phyloP scores from a whole-genome alignment of 1,140 invertebrate species.

The Heliconius hermathena region DNA sequence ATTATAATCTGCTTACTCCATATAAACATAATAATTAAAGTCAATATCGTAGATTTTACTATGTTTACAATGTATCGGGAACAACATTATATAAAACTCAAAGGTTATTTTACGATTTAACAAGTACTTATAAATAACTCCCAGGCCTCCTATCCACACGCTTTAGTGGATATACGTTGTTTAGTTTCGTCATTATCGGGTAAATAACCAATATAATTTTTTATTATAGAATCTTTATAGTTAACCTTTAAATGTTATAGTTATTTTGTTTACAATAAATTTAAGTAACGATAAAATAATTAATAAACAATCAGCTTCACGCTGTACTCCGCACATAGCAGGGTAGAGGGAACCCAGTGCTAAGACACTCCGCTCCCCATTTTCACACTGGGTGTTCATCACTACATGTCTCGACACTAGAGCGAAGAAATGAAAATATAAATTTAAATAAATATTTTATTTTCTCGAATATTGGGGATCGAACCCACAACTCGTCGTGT shows the following conservation, averaged over 20 bases:
- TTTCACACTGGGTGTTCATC: too few species aligned
- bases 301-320: too few species aligned
- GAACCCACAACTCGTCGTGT: too few species aligned
- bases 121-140: conserved; percentile 21
- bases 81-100: conserved; percentile 14
- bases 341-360: too few species aligned
- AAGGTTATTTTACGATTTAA: conserved; percentile 20
- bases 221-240: background rate
- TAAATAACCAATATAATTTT: background rate
- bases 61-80: conserved; percentile 14
- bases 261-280: background rate
- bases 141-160: conserved; percentile 1
- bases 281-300: background rate
- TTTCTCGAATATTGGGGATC: too few species aligned
- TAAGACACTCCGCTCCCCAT: too few species aligned
- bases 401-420: too few species aligned
- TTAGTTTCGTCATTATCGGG: background rate
- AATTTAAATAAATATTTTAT: too few species aligned
- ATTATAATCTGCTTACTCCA: conserved; percentile 3
- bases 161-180: background rate
- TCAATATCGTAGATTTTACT: background rate
- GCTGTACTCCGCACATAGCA: too few species aligned
- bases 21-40: background rate
- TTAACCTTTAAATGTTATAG: background rate
- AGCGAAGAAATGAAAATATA: too few species aligned